These are phyloP conservation scores for Phengaris alcon DNA, from an alignment of 2,888 invertebrate species.

Conservation along the genomic window DNA sequence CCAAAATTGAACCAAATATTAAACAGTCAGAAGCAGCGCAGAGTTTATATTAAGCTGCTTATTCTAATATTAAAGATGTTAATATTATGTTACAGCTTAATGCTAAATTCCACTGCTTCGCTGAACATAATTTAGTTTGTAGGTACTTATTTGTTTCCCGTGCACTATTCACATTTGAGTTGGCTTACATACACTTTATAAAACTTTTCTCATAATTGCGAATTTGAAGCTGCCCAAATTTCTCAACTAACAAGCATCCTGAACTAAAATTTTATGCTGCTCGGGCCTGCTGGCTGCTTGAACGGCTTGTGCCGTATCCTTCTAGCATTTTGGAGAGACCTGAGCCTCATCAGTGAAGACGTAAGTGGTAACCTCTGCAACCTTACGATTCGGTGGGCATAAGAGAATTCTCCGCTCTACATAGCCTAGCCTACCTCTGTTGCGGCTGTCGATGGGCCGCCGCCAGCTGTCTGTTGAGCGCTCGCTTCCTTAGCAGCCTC, in stretches of 20 bases:
- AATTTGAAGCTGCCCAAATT: conserved; percentile 17
- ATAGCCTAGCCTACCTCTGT: conserved; percentile 44
- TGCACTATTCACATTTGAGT: conserved; percentile 7
- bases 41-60: conserved; percentile 20
- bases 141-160: not conserved
- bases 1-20: conserved; percentile 22
- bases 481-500: conserved; percentile 91
- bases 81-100: conserved; percentile 20
- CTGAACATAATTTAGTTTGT: conserved; percentile 8
- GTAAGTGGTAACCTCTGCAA: no score
- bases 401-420: not conserved
- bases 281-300: not conserved
- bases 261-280: not conserved
- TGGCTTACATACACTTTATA: not conserved
- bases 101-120: conserved; percentile 9
- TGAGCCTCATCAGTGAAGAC: no score
- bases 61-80: conserved; percentile 9
- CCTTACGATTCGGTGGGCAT: no score
- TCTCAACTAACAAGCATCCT: not conserved
- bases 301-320: no score
- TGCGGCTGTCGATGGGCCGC: conserved; percentile 70
- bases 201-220: conserved; percentile 17
- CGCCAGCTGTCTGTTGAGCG: conserved; percentile 85
- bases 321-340: no score
- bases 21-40: conserved; percentile 2